Conservation (phyloP, 2,888 invertebrate genomes). For the Iselma pallidipennis region DNA sequence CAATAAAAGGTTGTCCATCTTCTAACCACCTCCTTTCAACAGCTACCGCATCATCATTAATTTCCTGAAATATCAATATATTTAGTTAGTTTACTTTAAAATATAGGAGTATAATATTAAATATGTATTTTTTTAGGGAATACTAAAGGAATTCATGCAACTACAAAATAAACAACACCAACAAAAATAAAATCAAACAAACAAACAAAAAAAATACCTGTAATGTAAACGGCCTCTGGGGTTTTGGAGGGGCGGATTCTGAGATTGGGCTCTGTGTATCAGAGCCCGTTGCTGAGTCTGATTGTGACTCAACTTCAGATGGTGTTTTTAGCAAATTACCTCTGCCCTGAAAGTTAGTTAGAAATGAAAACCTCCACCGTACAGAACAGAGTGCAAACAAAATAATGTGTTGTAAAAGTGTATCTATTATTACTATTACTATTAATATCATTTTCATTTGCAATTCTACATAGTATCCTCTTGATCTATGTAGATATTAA, state of each 20-base stretch:
- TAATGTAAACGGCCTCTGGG: slow-evolving; percentile 63
- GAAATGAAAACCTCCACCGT: slow-evolving; percentile 34
- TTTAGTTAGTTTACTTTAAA: not conserved
- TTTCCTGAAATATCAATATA: slow-evolving; percentile 56
- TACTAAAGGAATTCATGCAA: not conserved
- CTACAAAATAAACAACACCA: slow-evolving; percentile 21
- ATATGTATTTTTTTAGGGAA: not conserved
- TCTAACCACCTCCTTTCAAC: slow-evolving; percentile 71
- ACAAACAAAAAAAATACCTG: slow-evolving; percentile 57
- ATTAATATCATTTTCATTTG: too few relatives aligned
- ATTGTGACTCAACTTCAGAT: slow-evolving; percentile 45
- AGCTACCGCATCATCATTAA: slow-evolving; percentile 61
- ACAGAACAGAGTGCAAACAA: not conserved
- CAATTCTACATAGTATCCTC: not conserved
- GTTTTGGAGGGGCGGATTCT: slow-evolving; percentile 56
- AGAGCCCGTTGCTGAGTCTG: slow-evolving; percentile 49
- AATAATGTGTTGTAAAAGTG: not conserved
- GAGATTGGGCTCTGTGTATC: slow-evolving; percentile 47
- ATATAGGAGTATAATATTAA: not conserved
- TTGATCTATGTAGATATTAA: not conserved
- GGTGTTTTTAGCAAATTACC: slow-evolving; percentile 56
- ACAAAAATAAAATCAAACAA: slow-evolving; percentile 25
- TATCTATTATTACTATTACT: too few relatives aligned
- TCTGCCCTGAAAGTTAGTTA: slow-evolving; percentile 57
- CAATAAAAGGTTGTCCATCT: slow-evolving; percentile 63